Base-by-base conservation (phyloP, 2,888 invertebrate species). In the Hyposoter dolosus region DNA sequence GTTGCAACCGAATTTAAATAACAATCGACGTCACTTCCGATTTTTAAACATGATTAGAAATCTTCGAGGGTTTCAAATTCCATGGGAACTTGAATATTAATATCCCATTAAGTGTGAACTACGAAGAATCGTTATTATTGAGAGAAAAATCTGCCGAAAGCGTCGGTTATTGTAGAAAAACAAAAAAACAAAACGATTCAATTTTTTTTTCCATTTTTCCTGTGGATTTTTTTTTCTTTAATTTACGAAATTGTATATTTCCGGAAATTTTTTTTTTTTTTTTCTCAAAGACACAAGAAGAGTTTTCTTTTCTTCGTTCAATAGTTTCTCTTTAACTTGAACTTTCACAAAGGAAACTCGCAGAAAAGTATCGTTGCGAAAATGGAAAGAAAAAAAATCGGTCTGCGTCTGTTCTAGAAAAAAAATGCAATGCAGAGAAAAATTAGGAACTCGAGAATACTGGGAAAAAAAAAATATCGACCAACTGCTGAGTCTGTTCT, bases 401-500 rank as follows among this genome's bases (percentile, higher is more conserved):
- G 12, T 56, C 9, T 23, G 12, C 10, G 9, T 19, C 35, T 47
- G 65, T 43, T 28, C 63, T 68, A 32, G 6, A 40, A 35, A 19
- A 43, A 43, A 68, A 15, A 53, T 53, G 10, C 17, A 35, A 5
- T 5, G 32, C 10, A 17, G 47, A 7, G n/a, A 28, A 63, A 40
- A 40, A 10, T 56, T 12, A 23, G 12, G 23, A 7, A 12, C 56
- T 56, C 23, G 4, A 56, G 12, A 56, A 4, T 23, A 23, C 3
- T 10, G 15, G 7, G 28, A 45, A 43, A 40, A 66, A 28, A 66
- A 28, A 43, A 60, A 63, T 35, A 63, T 19, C 47, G 43, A 75
- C 40, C 28, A 75, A 80, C 69, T 40, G 72, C 74, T 60, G 53
- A 69, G 60, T 68, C 78, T 74, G 84, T 68, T 69, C 35, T 32